These are phyloP conservation scores for Baryphthengus martii DNA, from an alignment of 2,113 vertebrate species.

Conservation along the genomic window DNA sequence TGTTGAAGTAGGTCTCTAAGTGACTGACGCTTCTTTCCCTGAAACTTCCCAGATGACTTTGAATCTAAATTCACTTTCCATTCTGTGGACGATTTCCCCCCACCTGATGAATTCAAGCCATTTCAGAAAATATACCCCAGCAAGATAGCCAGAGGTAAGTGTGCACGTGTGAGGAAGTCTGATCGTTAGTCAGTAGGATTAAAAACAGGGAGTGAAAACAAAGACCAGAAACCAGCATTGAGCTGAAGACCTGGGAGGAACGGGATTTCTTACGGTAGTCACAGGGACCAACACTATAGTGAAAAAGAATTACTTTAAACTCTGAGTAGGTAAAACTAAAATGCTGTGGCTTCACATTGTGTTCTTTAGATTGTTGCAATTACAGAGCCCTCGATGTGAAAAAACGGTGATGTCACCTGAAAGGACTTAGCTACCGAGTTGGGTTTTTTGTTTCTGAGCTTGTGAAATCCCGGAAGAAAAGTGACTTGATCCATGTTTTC, in stretches of 20 bases:
- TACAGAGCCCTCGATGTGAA: background rate
- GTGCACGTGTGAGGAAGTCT: background rate
- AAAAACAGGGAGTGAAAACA: background rate
- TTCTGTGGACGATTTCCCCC: conserved; percentile 91
- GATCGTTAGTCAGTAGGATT: background rate
- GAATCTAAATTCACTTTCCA: conserved; percentile 98
- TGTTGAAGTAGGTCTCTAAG: background rate
- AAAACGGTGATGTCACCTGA: background rate
- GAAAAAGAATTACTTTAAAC: background rate
- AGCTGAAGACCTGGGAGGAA: background rate
- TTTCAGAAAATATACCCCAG: conserved; percentile 92
- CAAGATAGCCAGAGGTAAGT: conserved; percentile 88
- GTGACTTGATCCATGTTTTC: background rate
- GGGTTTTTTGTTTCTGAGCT: background rate
- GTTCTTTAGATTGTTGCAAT: background rate
- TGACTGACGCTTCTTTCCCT: background rate
- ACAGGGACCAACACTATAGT: background rate
- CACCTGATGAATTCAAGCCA: conserved; percentile 90
- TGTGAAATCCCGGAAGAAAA: background rate
- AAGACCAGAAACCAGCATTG: background rate
- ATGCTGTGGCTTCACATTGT: background rate
- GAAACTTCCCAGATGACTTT: conserved; percentile 85
- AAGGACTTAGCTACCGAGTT: background rate
- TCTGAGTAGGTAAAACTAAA: background rate
- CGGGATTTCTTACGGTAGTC: background rate